These are phyloP conservation scores for Pluvialis apricaria DNA, from an alignment of 2,113 vertebrate genomes.

Conservation along the genomic window DNA sequence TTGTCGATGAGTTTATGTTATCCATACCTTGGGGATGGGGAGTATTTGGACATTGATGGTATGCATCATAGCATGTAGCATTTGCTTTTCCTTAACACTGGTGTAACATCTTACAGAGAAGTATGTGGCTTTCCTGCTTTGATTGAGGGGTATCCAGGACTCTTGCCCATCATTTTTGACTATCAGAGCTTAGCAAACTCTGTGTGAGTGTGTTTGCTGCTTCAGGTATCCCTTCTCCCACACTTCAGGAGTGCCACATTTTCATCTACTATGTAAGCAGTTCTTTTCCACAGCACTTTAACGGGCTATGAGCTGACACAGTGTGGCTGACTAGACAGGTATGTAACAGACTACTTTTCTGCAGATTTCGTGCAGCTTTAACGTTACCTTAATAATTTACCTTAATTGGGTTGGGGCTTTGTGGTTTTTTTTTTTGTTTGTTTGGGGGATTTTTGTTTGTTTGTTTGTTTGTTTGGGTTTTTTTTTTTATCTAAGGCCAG, in stretches of 20 bases:
- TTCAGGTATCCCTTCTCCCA: background rate
- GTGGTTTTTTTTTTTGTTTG: too few species aligned
- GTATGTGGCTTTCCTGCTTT: background rate
- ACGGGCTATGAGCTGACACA: rapidly evolving
- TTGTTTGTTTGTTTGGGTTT: too few species aligned
- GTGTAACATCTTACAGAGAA: background rate
- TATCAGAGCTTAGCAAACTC: background rate
- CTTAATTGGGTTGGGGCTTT: too few species aligned
- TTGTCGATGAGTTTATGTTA: background rate
- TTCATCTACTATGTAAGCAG: background rate
- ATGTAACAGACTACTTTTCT: background rate
- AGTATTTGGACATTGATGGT: background rate
- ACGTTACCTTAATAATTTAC: background rate
- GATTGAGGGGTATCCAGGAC: background rate
- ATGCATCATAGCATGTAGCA: rapidly evolving
- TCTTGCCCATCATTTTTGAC: background rate
- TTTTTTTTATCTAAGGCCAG: background rate
- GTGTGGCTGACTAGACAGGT: background rate
- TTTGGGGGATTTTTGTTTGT: too few species aligned
- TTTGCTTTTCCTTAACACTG: background rate
- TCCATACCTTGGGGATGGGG: background rate
- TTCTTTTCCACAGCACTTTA: background rate
- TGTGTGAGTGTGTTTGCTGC: background rate
- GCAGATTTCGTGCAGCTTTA: background rate
- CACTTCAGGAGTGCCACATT: background rate